Evolutionary conservation across 2,113 vertebrate species (phyloP).

Genomic region (Gasterosteus aculeatus): DNA sequence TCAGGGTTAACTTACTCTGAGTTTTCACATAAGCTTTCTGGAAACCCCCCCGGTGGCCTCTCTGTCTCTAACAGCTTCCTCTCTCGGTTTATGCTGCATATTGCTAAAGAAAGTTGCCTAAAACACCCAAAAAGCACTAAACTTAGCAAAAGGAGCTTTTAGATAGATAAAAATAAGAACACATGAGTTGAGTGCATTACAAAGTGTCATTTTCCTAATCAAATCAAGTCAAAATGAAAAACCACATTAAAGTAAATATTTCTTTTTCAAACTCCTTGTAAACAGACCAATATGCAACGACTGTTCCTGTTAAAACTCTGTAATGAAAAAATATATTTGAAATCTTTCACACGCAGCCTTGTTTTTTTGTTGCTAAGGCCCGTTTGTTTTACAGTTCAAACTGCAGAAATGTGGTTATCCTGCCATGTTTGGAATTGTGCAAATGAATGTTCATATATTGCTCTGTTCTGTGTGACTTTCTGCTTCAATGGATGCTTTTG

Average conservation of each 20-base stretch:
- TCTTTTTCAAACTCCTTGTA: not conserved
- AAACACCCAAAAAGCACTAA: not conserved
- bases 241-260: not conserved
- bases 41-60: too few relatives aligned
- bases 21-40: too few relatives aligned
- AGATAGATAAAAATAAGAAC: not conserved
- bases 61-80: not conserved
- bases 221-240: not conserved
- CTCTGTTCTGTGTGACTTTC: conserved; percentile 12
- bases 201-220: not conserved
- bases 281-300: not conserved
- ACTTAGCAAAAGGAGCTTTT: not conserved
- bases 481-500: conserved; percentile 28
- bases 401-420: conserved; percentile 1
- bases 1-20: too few relatives aligned
- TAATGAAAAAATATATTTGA: not conserved
- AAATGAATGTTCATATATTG: conserved; percentile 12
- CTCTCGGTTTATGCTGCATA: not conserved
- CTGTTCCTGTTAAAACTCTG: not conserved
- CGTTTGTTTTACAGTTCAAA: not conserved
- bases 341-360: not conserved
- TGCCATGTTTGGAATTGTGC: not conserved
- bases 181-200: not conserved
- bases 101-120: not conserved
- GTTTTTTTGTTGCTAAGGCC: not conserved